Conservation (phyloP, 2,797 vertebrate genomes). For the Merluccius polli region DNA sequence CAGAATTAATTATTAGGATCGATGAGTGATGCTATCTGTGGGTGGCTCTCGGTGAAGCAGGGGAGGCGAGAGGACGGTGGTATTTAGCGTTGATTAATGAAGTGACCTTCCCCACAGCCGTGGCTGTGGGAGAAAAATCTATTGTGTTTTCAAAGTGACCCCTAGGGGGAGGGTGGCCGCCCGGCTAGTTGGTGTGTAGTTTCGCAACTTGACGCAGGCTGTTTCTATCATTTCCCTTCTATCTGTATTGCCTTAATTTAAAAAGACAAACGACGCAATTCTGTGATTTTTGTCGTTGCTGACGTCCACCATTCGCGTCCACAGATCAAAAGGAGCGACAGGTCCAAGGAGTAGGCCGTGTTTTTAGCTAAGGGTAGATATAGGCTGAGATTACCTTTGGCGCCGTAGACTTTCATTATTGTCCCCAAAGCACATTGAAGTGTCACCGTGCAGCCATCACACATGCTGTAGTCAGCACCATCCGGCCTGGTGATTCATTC, state of each 20-base stretch:
- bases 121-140: slow-evolving; percentile 70
- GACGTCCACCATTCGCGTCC: neutral
- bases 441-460: neutral
- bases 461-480: neutral
- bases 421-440: neutral
- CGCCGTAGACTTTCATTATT: neutral
- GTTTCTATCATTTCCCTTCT: neutral
- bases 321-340: neutral
- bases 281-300: neutral
- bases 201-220: slow-evolving; percentile 9
- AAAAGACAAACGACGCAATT: neutral
- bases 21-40: slow-evolving; percentile 76
- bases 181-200: slow-evolving; percentile 28
- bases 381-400: neutral
- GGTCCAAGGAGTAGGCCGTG: neutral
- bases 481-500: neutral
- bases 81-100: slow-evolving; percentile 80
- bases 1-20: slow-evolving; percentile 77
- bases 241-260: neutral
- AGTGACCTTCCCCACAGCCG: slow-evolving; percentile 74
- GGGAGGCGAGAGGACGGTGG: slow-evolving; percentile 63
- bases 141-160: slow-evolving; percentile 73
- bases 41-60: slow-evolving; percentile 65
- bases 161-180: slow-evolving; percentile 26
- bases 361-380: neutral